phyloP scores from a whole-genome alignment of 2,888 invertebrate species.

The Masnerella sp. region DNA sequence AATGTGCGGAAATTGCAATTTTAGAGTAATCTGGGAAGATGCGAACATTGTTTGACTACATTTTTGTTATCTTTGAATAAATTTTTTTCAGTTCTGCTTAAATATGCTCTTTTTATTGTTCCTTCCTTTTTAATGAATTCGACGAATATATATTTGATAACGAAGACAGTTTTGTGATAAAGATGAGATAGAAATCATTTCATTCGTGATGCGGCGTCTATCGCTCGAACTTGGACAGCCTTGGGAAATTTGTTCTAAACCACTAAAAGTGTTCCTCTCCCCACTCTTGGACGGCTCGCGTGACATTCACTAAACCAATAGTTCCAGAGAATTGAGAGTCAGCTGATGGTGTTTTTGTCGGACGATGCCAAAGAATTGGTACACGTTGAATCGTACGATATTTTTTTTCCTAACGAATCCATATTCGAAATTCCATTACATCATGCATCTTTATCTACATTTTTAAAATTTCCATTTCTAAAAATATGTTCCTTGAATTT shows the following conservation, averaged over 20 bases:
- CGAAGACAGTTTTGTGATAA: no score
- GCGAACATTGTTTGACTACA: constrained; percentile 24
- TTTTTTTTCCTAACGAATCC: neutral
- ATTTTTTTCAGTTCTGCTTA: constrained; percentile 44
- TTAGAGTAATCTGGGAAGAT: constrained; percentile 5
- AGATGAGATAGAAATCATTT: neutral
- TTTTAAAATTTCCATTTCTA: no score
- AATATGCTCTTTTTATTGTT: constrained; percentile 11
- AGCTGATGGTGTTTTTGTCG: constrained; percentile 32
- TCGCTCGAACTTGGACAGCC: constrained; percentile 24
- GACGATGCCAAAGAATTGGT: constrained; percentile 9
- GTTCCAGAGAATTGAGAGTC: constrained; percentile 17
- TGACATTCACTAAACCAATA: constrained; percentile 52
- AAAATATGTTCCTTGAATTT: no score
- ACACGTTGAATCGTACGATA: neutral
- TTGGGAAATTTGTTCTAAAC: constrained; percentile 39
- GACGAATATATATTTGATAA: no score
- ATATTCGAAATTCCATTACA: constrained; percentile 14
- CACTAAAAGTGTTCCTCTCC: constrained; percentile 34
- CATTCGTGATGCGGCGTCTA: neutral
- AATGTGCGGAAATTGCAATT: constrained; percentile 3
- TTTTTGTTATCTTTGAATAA: constrained; percentile 34
- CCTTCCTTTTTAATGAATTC: neutral
- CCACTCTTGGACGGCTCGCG: constrained; percentile 31
- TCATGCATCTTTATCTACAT: no score